Percentiles rank a stretch among this genome's conserved stretches.
These are phyloP conservation scores for Anodontia alba DNA, from an alignment of 2,888 invertebrate genomes.

Conservation along the genomic window DNA sequence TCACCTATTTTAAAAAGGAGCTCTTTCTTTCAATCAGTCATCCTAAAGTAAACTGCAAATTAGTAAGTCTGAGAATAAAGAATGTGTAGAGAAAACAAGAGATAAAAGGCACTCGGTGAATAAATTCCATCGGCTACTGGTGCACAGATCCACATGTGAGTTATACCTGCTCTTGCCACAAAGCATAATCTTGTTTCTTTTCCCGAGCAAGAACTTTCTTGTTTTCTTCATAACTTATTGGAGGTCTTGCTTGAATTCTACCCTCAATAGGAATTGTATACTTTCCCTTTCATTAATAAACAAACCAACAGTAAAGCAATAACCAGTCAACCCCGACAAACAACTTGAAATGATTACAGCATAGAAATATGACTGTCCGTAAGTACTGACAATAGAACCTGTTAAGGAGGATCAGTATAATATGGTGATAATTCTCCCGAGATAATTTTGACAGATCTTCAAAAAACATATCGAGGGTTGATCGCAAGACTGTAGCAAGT, in stretches of 20 bases:
- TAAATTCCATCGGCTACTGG: background rate
- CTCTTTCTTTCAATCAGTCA: no score
- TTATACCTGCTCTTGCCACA: slow-evolving; percentile 55
- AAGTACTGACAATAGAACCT: no score
- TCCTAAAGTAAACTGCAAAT: background rate
- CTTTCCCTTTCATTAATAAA: slow-evolving; percentile 46
- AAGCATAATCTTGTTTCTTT: slow-evolving; percentile 48
- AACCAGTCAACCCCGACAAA: background rate
- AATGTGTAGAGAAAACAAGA: background rate
- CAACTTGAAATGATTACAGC: background rate
- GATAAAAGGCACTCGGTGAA: background rate
- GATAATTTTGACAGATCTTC: no score
- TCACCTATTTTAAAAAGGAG: no score
- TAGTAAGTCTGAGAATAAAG: background rate
- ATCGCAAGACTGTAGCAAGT: no score
- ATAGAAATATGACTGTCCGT: no score
- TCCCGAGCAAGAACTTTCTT: slow-evolving; percentile 50
- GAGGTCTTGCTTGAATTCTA: slow-evolving; percentile 36
- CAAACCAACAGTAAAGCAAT: background rate
- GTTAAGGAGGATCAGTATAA: no score
- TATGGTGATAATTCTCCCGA: no score
- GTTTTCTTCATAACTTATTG: slow-evolving; percentile 55
- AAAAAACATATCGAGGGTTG: no score
- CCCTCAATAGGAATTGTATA: slow-evolving; percentile 28
- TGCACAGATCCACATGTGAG: background rate